These are phyloP conservation scores for Yasuhikotakia modesta DNA, from an alignment of 2,797 vertebrate genomes.

Conservation along the genomic window DNA sequence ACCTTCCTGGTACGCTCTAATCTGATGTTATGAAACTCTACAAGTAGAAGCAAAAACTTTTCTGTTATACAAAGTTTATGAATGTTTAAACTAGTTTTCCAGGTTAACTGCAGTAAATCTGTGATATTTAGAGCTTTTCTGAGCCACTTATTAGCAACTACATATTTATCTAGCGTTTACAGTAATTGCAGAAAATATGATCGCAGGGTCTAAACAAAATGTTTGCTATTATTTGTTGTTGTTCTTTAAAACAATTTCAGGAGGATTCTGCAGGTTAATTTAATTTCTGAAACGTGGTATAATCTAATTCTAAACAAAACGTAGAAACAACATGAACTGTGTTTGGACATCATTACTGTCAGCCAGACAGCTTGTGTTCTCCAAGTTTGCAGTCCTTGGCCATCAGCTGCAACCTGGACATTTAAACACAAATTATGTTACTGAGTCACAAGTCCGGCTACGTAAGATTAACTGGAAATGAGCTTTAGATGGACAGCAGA, in stretches of 20 bases:
- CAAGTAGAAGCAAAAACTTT: no score
- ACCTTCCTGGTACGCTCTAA: not conserved
- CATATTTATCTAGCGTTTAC: not conserved
- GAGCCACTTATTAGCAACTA: no score
- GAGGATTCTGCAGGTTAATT: not conserved
- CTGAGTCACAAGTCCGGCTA: not conserved
- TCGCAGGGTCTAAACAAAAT: no score
- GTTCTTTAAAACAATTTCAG: not conserved
- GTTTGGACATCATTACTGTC: not conserved
- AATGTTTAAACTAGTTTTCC: not conserved
- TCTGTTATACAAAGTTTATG: not conserved
- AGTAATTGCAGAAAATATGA: no score
- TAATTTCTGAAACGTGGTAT: not conserved
- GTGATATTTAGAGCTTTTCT: not conserved
- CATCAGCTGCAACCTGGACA: not conserved
- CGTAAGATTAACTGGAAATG: not conserved
- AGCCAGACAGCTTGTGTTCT: not conserved
- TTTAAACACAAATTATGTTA: not conserved
- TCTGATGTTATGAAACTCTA: not conserved
- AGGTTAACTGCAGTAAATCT: not conserved
- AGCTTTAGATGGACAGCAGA: not conserved
- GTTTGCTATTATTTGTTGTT: not conserved
- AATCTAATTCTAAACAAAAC: not conserved
- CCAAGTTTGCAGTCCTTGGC: not conserved
- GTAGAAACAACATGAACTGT: not conserved